Conservation (phyloP, 1,140 invertebrate genomes). For the Brachionus angularis region DNA sequence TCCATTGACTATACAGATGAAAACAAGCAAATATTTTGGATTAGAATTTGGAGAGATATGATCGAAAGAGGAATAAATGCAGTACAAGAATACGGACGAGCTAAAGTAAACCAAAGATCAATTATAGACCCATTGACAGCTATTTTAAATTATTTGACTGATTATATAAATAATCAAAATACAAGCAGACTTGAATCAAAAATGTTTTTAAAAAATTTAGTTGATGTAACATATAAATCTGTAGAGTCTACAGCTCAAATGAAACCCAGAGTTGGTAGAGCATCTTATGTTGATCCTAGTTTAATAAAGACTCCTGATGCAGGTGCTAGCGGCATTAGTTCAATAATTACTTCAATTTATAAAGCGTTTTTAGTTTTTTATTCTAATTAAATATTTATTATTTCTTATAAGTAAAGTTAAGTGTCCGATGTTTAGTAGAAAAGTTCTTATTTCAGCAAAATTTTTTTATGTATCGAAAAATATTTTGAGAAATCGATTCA, state of each 20-base stretch:
- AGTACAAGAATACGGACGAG: slow-evolving; percentile 60
- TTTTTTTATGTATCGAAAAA: no score
- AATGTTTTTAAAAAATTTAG: slow-evolving; percentile 52
- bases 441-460: no score
- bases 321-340: slow-evolving; percentile 65
- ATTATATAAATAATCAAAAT: not conserved
- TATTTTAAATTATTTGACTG: not conserved
- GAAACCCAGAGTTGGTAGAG: slow-evolving; percentile 61
- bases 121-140: slow-evolving; percentile 70
- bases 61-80: slow-evolving; percentile 62
- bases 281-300: slow-evolving; percentile 57
- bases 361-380: no score
- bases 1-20: not conserved
- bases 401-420: no score
- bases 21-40: slow-evolving; percentile 42
- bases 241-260: slow-evolving; percentile 62
- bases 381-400: no score
- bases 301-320: slow-evolving; percentile 62
- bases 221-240: slow-evolving; percentile 56
- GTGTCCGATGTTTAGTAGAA: no score
- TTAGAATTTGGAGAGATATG: slow-evolving; percentile 59
- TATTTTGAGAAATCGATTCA: no score
- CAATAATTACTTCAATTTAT: slow-evolving; percentile 63
- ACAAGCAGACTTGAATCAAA: not conserved
- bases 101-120: slow-evolving; percentile 69